Conservation (phyloP, 2,113 vertebrate species). For the Ageneiosus marmoratus region DNA sequence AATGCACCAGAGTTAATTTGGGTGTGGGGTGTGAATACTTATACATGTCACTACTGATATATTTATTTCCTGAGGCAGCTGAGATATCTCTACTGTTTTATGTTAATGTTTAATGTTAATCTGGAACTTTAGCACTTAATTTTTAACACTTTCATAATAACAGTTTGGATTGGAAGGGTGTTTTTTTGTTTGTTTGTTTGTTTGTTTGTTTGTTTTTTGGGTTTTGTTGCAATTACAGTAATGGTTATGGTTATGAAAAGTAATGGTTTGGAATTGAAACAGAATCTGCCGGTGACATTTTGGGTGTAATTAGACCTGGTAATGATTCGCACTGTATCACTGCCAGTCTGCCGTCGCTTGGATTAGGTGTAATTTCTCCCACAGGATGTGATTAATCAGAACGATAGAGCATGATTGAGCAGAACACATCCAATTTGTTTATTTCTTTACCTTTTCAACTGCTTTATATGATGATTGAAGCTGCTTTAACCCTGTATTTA, state of each 20-base stretch:
- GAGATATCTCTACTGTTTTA: no score
- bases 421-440: constrained; percentile 13
- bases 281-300: constrained; percentile 4
- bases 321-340: constrained; percentile 36
- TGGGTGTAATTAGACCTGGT: constrained; percentile 37
- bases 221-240: not conserved
- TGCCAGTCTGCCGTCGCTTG: constrained; percentile 17
- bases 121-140: no score
- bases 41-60: no score
- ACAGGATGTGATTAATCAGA: constrained; percentile 39
- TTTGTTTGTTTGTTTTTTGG: not conserved
- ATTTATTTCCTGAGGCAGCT: no score
- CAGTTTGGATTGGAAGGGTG: no score
- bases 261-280: constrained; percentile 11
- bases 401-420: constrained; percentile 14
- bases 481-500: not conserved
- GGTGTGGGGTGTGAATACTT: no score
- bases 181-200: no score
- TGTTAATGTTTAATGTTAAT: no score
- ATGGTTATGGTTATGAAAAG: constrained; percentile 5
- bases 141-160: no score
- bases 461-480: constrained; percentile 22
- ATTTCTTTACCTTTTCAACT: not conserved
- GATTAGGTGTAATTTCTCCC: constrained; percentile 36
- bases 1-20: no score